Base-by-base conservation (phyloP, 2,797 vertebrate species). In the Yasuhikotakia modesta region DNA sequence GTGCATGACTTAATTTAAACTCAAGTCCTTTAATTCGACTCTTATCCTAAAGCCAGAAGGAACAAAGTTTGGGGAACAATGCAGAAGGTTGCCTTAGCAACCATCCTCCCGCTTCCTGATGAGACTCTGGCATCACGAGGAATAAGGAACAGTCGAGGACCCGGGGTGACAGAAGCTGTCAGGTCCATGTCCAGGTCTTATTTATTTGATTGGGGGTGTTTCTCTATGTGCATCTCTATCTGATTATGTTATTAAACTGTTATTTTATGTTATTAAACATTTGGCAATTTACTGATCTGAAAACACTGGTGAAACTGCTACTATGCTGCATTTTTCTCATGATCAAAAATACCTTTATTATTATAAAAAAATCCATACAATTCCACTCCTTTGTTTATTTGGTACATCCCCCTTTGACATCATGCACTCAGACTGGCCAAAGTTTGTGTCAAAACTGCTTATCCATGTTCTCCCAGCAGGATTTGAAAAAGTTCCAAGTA, bases 71-170 rank as follows among this genome's bases (percentile, higher is more conserved):
- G 69, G 64, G 79, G 67, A 65, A 64, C 35, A 21, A 64, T 45
- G 12, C 50, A 70, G 82, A 67, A 46, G 27, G 83, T 81, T 69
- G 76, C 78, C 77, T 83, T 81, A 80, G 82, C 61, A 82, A 84
- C 82, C 58, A 6, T 46, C 77, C 79, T 82, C 45, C 80, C 78
- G 80, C 64, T 63, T 66, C 30, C 69, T 87, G 88, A 86, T 83
- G 84, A 90, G 82, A 87, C 85, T 80, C 81, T 79, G 80, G 79
- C 57, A 66, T 57, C 63, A 66, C 79, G 70, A 66, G 65, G 83
- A 86, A 89, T 88, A 85, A 88, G 81, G 77, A 84, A 79, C 79
- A 73, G 65, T 67, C 78, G 80, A 84, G 82, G 78, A 81, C 83
- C 81, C 85, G 80, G 70, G 87, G 83, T 83, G 85, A 88, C 77